Conservation (phyloP, 1,140 invertebrate genomes). For the Bombus picipes region DNA sequence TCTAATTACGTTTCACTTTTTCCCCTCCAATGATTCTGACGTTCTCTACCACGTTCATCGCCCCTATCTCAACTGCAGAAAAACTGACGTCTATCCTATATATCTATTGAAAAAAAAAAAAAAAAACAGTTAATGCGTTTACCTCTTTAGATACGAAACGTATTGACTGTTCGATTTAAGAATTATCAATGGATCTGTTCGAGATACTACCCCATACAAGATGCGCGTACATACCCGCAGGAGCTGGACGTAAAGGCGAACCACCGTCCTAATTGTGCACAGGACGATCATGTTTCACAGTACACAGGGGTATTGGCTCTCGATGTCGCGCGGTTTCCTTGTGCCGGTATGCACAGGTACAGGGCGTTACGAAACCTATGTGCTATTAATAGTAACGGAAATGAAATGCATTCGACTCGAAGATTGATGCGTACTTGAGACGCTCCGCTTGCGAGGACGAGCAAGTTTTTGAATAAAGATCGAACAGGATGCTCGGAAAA, state of each 20-base stretch:
- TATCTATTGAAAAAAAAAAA: background rate
- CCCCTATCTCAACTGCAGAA: background rate
- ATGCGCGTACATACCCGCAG: conserved; percentile 31
- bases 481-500: background rate
- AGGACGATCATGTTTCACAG: conserved; percentile 63
- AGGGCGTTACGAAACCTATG: conserved; percentile 22
- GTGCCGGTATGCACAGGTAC: conserved; percentile 18
- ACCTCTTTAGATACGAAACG: background rate
- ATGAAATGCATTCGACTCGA: conserved; percentile 5
- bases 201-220: conserved; percentile 10
- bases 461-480: conserved; percentile 2
- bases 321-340: conserved; percentile 50
- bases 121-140: background rate
- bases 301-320: conserved; percentile 62
- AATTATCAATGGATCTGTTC: conserved; percentile 32
- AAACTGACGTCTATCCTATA: background rate
- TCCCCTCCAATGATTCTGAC: background rate
- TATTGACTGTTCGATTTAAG: conserved; percentile 45
- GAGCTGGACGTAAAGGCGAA: conserved; percentile 51
- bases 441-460: background rate
- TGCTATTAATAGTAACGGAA: conserved; percentile 14
- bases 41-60: background rate
- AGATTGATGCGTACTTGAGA: background rate
- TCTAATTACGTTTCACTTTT: conserved; percentile 6
- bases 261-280: conserved; percentile 58